Evolutionary conservation across 2,888 invertebrate genomes (phyloP), one percentile per base, ranked within the genome.

Genomic region (Drosophila dives): DNA sequence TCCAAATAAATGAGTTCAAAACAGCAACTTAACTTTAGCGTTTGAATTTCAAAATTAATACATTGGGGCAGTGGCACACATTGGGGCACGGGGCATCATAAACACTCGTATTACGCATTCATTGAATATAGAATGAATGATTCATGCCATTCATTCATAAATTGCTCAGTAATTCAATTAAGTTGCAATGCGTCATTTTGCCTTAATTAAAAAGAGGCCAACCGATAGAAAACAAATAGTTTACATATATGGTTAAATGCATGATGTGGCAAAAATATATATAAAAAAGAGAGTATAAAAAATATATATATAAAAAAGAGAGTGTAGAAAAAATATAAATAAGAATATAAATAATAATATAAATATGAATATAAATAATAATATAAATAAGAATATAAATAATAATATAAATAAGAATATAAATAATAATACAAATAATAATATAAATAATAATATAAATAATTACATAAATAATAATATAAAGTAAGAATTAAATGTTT

Each of bases 141-240:
- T 72, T 78, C 78, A 78, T 76, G 15, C 8, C 23, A 15, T 45
- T 40, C 50, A 61, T 61, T 61, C 70, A 77, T 76, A 42, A 65
- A 79, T 23, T 45, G 36, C 20, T 54, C 60, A 72, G 80, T 81
- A 81, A 81, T 77, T 77, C 74, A 81, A 79, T 79, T 79, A 77
- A 73, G 67, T 60, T 54, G 15, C 66, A 71, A 66, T 80, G 69
- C 77, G 81, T 79, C 77, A 80, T 62, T 33, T 50, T 29, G n/a
- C 15, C 62, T 67, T 66, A 80, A 81, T 80, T 81, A 68, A 77
- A 66, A 65, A 62, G 32, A 20, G 42, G 29, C 23, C 33, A 20
- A 23, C 15, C 45, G n/a, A 36, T 26, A 4, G 2, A 50, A 49
- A 26, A 64, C 17, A 48, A 20, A 53, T 67, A n/a, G 12, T 15